These are phyloP conservation scores for Rhagoletis zephyria DNA, from an alignment of 1,140 invertebrate genomes.

Conservation along the genomic window DNA sequence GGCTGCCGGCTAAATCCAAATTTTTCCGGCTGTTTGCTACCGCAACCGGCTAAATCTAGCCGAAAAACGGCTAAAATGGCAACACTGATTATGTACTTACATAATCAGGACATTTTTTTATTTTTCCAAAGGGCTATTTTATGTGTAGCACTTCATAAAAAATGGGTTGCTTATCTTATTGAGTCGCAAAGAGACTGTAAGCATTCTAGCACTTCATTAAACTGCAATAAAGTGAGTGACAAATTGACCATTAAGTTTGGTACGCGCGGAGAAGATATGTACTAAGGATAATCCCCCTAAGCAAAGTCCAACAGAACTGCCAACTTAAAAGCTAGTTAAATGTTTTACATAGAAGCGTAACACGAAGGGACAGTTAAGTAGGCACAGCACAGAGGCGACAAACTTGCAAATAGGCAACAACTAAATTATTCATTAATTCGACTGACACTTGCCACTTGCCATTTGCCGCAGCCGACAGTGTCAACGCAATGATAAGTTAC, in stretches of 20 bases:
- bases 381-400: constrained; percentile 3
- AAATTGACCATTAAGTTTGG: not conserved
- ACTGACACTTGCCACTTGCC: constrained; percentile 27
- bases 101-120: not conserved
- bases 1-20: no score
- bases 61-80: no score
- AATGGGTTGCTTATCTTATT: constrained; percentile 3
- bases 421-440: constrained; percentile 51
- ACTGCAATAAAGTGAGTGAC: not conserved
- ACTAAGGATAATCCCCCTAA: not conserved
- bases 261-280: not conserved
- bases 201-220: constrained; percentile 10
- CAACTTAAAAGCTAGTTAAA: no score
- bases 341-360: not conserved
- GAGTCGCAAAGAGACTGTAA: not conserved
- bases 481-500: not conserved
- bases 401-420: not conserved
- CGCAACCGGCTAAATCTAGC: no score
- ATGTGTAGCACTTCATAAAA: constrained; percentile 12
- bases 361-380: not conserved
- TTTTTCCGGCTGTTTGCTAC: no score
- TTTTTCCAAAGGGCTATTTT: not conserved
- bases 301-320: not conserved
- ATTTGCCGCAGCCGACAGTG: not conserved
- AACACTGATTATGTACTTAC: no score